Evolutionary conservation across 2,888 invertebrate genomes (phyloP).

Genomic region (Bruchidius siliquastri): DNA sequence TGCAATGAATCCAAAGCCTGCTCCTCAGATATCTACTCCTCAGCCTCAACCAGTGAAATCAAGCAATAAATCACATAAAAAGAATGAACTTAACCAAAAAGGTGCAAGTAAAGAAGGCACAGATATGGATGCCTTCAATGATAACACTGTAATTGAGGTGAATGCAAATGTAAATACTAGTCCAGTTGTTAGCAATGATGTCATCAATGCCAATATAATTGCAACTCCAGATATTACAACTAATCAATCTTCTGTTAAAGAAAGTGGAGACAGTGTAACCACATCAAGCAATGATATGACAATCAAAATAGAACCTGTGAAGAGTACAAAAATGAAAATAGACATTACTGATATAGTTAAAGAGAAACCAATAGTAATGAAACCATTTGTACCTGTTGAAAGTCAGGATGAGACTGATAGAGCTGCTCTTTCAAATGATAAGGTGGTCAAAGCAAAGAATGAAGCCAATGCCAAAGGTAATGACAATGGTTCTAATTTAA

Average conservation of each 20-base stretch:
- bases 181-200: slow-evolving; percentile 12
- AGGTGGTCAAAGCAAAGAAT: slow-evolving; percentile 42
- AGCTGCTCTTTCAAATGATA: slow-evolving; percentile 36
- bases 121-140: slow-evolving; percentile 57
- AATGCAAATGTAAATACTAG: slow-evolving; percentile 13
- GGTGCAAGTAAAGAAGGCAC: slow-evolving; percentile 58
- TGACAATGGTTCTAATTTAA: slow-evolving; percentile 25
- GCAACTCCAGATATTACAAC: slow-evolving; percentile 5
- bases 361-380: slow-evolving; percentile 36
- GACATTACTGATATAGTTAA: slow-evolving; percentile 44
- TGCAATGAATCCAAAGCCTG: slow-evolving; percentile 17
- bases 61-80: slow-evolving; percentile 51
- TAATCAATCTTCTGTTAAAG: slow-evolving; percentile 2
- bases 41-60: slow-evolving; percentile 48
- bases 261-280: slow-evolving; percentile 11
- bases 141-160: slow-evolving; percentile 26
- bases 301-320: slow-evolving; percentile 16
- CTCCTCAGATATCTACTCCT: slow-evolving; percentile 32
- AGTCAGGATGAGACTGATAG: slow-evolving; percentile 41
- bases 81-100: slow-evolving; percentile 53
- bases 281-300: slow-evolving; percentile 16
- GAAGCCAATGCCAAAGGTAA: slow-evolving; percentile 41
- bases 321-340: slow-evolving; percentile 11
- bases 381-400: slow-evolving; percentile 19
- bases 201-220: slow-evolving; percentile 16